Evolutionary conservation across 2,113 vertebrate species (phyloP).

Genomic region (Anguilla japonica): DNA sequence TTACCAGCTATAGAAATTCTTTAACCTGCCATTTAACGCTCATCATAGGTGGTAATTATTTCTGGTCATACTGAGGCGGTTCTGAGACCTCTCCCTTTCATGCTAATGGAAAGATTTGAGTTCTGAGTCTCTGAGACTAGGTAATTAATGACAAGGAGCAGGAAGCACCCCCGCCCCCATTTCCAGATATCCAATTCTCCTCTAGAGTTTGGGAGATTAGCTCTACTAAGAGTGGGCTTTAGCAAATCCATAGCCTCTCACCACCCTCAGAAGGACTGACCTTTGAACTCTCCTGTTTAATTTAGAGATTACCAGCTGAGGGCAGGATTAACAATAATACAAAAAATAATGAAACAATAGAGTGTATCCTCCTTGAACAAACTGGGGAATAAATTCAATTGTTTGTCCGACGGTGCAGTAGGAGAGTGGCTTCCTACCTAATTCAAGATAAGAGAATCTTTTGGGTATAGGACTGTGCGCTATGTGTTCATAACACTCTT

Average conservation of each 20-base stretch:
- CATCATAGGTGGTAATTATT: slow-evolving; percentile 84
- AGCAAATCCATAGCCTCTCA: slow-evolving; percentile 4
- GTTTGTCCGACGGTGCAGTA: not conserved
- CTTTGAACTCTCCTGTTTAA: slow-evolving; percentile 25
- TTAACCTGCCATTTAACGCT: slow-evolving; percentile 84
- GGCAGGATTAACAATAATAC: slow-evolving; percentile 15
- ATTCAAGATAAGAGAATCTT: slow-evolving; percentile 7
- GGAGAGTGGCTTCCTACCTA: not conserved
- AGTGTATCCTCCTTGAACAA: slow-evolving; percentile 5
- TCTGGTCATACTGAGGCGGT: slow-evolving; percentile 67
- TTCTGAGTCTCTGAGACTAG: slow-evolving; percentile 76
- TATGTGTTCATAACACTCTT: slow-evolving; percentile 2
- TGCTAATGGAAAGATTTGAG: slow-evolving; percentile 82
- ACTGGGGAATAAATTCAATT: not conserved
- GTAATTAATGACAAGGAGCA: slow-evolving; percentile 84
- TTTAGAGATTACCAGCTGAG: slow-evolving; percentile 14
- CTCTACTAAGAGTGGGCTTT: slow-evolving; percentile 13
- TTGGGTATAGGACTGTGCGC: not conserved
- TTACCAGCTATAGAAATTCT: slow-evolving; percentile 82
- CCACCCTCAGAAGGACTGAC: not conserved
- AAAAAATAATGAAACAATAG: not conserved
- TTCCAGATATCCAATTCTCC: slow-evolving; percentile 51
- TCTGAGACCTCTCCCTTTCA: slow-evolving; percentile 57
- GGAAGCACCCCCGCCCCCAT: slow-evolving; percentile 80
- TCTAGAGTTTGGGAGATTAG: slow-evolving; percentile 16